Evolutionary conservation across 2,113 vertebrate species (phyloP).

Genomic region (Periophthalmodon schlosseri): DNA sequence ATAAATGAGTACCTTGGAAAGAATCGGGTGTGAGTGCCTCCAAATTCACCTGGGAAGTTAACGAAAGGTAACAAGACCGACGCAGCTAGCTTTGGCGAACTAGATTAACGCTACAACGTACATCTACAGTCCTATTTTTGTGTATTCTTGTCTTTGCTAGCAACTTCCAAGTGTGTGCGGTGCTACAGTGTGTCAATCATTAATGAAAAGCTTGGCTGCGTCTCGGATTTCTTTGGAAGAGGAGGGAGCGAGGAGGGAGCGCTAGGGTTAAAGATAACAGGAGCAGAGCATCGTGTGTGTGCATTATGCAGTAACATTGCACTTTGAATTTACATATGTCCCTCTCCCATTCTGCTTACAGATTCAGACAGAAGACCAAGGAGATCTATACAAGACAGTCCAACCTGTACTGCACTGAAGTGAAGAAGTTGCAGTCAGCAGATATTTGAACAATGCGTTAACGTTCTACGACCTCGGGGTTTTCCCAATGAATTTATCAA

Average conservation of each 20-base stretch:
- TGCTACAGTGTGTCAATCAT: conserved; percentile 70
- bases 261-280: conserved; percentile 63
- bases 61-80: conserved; percentile 27
- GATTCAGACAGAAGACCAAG: conserved; percentile 26
- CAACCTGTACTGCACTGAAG: conserved; percentile 6
- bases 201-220: conserved; percentile 70
- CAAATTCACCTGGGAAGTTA: conserved; percentile 33
- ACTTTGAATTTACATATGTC: conserved; percentile 43
- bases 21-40: conserved; percentile 27
- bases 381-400: conserved; percentile 2
- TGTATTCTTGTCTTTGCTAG: not conserved
- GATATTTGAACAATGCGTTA: conserved; percentile 10
- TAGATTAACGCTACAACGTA: conserved; percentile 24
- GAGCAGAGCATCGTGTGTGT: conserved; percentile 36
- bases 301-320: conserved; percentile 58
- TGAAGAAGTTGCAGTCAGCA: conserved; percentile 10
- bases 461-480: not conserved
- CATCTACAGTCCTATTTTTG: not conserved
- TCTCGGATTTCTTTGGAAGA: conserved; percentile 68
- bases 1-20: conserved; percentile 70
- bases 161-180: conserved; percentile 15
- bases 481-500: not conserved
- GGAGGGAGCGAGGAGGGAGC: conserved; percentile 44
- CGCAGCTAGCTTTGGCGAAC: conserved; percentile 7
- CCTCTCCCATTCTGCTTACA: conserved; percentile 30